A percentile compares a stretch with the other conserved stretches of the same genome.
Evolutionary conservation across 1,140 invertebrate species (phyloP).

Genomic region (Pseudomyrmex pallidus): DNA sequence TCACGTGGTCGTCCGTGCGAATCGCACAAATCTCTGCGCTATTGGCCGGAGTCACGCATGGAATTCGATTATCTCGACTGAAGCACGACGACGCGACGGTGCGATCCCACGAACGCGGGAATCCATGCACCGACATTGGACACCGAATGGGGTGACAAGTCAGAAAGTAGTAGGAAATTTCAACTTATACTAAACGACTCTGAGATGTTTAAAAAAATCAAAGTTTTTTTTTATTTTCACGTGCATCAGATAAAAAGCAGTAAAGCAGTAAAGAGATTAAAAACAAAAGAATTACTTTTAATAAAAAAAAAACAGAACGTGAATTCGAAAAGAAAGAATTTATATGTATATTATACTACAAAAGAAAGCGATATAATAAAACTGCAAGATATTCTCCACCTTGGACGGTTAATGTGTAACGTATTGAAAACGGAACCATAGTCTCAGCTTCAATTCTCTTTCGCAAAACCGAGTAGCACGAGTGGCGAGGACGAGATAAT

Average conservation of each 20-base stretch:
- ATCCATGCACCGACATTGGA: conserved; percentile 8
- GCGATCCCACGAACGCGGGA: neutral
- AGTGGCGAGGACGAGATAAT: conserved; percentile 64
- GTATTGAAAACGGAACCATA: neutral
- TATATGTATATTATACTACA: no score
- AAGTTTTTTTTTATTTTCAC: no score
- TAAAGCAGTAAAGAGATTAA: neutral
- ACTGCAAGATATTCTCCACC: neutral
- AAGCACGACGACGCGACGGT: neutral
- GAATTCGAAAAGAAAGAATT: no score
- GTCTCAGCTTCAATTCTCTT: neutral
- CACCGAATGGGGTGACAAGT: neutral
- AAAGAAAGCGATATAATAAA: no score
- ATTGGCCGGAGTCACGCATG: conserved; percentile 66
- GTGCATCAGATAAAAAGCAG: neutral
- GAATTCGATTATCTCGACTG: conserved; percentile 71
- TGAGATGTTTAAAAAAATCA: no score
- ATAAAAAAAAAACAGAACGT: no score
- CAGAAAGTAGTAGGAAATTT: neutral
- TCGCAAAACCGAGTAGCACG: conserved; percentile 34
- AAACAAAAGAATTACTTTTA: neutral
- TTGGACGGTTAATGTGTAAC: neutral
- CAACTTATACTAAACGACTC: no score
- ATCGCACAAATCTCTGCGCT: conserved; percentile 59
- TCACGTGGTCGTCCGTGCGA: conserved; percentile 14